phyloP scores from a whole-genome alignment of 2,888 invertebrate genomes.

The Rugalucina vietnamica region DNA sequence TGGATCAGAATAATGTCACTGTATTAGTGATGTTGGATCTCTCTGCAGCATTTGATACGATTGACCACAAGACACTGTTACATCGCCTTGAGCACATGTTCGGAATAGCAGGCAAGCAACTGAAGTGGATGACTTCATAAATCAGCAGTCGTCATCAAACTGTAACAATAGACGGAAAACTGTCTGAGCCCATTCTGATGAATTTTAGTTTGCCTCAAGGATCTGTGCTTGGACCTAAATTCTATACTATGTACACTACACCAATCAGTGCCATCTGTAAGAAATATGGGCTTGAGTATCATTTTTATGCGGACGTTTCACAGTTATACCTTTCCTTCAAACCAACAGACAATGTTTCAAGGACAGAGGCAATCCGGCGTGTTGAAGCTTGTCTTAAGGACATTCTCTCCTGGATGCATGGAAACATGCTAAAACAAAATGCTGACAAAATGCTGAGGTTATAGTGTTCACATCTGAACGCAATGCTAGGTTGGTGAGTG shows the following conservation, averaged over 20 bases:
- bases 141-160: conserved; percentile 36
- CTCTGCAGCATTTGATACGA: conserved; percentile 52
- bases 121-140: conserved; percentile 52
- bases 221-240: conserved; percentile 34
- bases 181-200: conserved; percentile 35
- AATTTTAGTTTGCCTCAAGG: conserved; percentile 32
- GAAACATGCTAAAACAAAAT: conserved; percentile 36
- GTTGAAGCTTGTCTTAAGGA: conserved; percentile 32
- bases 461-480: conserved; percentile 24
- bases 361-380: conserved; percentile 8
- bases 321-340: conserved; percentile 42
- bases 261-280: conserved; percentile 50
- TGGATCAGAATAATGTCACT: conserved; percentile 42
- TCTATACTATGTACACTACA: conserved; percentile 36
- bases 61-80: conserved; percentile 41
- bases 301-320: conserved; percentile 54
- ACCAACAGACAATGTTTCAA: conserved; percentile 9
- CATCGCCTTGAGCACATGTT: conserved; percentile 23
- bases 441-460: conserved; percentile 30
- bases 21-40: conserved; percentile 45
- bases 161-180: conserved; percentile 32
- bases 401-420: conserved; percentile 40
- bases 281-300: conserved; percentile 44
- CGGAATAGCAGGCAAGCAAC: conserved; percentile 32
- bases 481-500: conserved; percentile 13